phyloP scores from a whole-genome alignment of 2,797 vertebrate genomes.

The Champsocephalus gunnari region DNA sequence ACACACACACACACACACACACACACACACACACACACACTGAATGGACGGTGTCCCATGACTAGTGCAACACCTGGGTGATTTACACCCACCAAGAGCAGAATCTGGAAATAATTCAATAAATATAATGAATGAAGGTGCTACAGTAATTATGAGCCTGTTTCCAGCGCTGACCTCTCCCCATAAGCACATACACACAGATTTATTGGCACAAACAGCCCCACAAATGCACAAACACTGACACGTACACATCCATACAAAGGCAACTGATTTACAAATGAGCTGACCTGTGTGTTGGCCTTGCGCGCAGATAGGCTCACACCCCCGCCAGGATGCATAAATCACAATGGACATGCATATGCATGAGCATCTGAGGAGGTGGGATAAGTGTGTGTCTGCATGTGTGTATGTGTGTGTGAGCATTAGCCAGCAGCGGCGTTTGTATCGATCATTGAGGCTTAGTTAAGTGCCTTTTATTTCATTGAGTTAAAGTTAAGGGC shows the following conservation, averaged over 20 bases:
- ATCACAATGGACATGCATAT: constrained; percentile 86
- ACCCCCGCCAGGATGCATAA: constrained; percentile 79
- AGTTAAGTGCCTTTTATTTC: constrained; percentile 88
- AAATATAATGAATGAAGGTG: constrained; percentile 77
- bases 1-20: constrained; percentile 23
- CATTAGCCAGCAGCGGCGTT: constrained; percentile 58
- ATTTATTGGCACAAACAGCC: constrained; percentile 67
- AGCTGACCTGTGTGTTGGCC: constrained; percentile 83
- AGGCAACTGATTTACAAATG: constrained; percentile 85
- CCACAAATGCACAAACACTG: constrained; percentile 49
- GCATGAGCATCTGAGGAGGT: constrained; percentile 82
- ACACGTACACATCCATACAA: constrained; percentile 74
- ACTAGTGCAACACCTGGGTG: constrained; percentile 35
- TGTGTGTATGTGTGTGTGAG: constrained; percentile 38
- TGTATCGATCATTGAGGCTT: constrained; percentile 83
- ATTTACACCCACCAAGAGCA: constrained; percentile 56
- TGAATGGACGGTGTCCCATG: constrained; percentile 11
- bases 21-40: constrained; percentile 39
- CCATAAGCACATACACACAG: constrained; percentile 34
- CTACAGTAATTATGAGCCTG: constrained; percentile 75
- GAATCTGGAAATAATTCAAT: constrained; percentile 69
- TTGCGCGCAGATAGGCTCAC: constrained; percentile 81
- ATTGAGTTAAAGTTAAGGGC: constrained; percentile 83
- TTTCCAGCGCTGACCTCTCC: constrained; percentile 65
- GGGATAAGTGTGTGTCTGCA: constrained; percentile 69